Evolutionary conservation across 2,797 vertebrate genomes (phyloP).

Genomic region (Macropodus opercularis): DNA sequence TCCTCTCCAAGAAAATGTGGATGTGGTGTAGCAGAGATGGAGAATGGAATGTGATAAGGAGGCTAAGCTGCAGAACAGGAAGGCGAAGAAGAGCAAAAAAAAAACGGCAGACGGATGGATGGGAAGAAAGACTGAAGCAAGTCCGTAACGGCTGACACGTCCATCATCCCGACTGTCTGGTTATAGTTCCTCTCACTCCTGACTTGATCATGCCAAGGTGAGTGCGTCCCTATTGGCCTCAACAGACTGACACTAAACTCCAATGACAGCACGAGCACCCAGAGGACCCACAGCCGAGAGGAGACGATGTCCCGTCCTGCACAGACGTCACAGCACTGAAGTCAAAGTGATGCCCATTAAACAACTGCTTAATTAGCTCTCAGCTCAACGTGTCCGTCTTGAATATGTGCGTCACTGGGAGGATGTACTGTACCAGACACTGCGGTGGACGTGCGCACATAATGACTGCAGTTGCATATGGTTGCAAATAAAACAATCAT

Average conservation of each 20-base stretch:
- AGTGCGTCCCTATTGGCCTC: slow-evolving; percentile 33
- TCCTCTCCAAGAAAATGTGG: slow-evolving; percentile 53
- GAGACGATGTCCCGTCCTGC: slow-evolving; percentile 10
- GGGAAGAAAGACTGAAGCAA: background rate
- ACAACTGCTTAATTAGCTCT: slow-evolving; percentile 6
- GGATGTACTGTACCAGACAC: no score
- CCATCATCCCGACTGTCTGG: slow-evolving; percentile 43
- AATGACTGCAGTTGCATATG: no score
- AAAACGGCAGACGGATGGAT: background rate
- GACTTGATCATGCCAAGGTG: slow-evolving; percentile 67
- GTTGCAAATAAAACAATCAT: no score
- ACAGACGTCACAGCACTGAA: slow-evolving; percentile 2
- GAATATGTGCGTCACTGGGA: no score
- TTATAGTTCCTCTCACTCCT: slow-evolving; percentile 50
- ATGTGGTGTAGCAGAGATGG: background rate
- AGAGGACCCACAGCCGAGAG: slow-evolving; percentile 33
- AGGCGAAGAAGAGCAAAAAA: background rate
- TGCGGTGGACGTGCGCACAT: no score
- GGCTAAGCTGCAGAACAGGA: background rate
- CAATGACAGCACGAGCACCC: slow-evolving; percentile 64
- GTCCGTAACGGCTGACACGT: slow-evolving; percentile 23
- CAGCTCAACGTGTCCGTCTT: background rate
- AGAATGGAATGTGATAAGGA: no score
- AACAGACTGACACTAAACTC: slow-evolving; percentile 54
- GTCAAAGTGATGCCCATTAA: slow-evolving; percentile 13